Evolutionary conservation across 2,888 invertebrate species (phyloP), one percentile per base, ranked within the genome.

Genomic region (Molanna angustata): DNA sequence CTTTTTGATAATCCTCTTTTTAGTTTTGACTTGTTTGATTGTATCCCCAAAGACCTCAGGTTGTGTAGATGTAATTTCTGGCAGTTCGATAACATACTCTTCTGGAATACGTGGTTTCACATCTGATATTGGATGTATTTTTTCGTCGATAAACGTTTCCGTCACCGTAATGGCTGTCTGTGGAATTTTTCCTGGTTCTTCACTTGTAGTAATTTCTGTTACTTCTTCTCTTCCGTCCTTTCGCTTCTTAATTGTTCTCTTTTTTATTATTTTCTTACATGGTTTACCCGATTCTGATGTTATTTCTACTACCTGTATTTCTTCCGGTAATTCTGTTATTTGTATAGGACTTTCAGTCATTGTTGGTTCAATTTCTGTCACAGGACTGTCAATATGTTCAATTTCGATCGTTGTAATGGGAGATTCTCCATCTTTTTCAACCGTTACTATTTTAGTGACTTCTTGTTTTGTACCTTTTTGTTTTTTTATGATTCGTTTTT

Each of bases 1-100:
- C 47, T 72, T 73, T 59, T 71, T 79, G 1, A 75, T 70, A 2
- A 70, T 67, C 1, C 73, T 73, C 54, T 70, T 78, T 2, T 72
- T 74, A 0, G 66, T 65, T 2, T 65, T 58, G 59, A 42, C 62
- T 46, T 63, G 65, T 47, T 61, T 63, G 2, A 62, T 59, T 39
- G 60, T 62, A 61, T n/a, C 47, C 58, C 3, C 62, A 61, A 53
- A 32, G 67, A 68, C 2, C 68, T 35, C 69, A 67, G 17, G 7
- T 4, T 4, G 7, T 7, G 39, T 39, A 6, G 18, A 17, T 4
- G 4, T 14, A 3, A 17, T 4, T 39, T 39, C 39, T 21, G 67
- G 67, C 52, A 63, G 62, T 19, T 56, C 61, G 1, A 63, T 62
- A 49, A 45, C 56, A 33, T 67, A 41, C 63, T 69, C 67, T 56